phyloP scores from a whole-genome alignment of 2,113 vertebrate species.

The Nettapus auritus region DNA sequence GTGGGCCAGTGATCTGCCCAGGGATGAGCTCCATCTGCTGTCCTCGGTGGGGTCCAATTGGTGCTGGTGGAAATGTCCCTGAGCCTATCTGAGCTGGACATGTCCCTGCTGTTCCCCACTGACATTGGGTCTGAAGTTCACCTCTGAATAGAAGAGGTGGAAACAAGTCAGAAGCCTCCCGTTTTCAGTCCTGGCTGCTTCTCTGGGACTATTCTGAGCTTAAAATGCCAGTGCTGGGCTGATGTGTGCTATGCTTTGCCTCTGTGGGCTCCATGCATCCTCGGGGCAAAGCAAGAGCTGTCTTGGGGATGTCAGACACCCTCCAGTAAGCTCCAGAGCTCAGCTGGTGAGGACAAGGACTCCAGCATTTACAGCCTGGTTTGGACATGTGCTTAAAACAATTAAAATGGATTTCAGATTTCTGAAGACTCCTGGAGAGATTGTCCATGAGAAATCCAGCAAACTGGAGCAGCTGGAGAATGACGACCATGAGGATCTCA shows the following conservation, averaged over 20 bases:
- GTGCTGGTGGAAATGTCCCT: neutral
- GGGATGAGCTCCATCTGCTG: rapidly evolving
- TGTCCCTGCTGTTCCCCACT: neutral
- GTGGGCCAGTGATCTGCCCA: neutral
- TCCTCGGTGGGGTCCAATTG: neutral
- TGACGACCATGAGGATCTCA: constrained; percentile 72
- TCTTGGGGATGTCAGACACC: neutral
- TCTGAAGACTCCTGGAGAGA: constrained; percentile 85
- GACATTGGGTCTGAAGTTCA: neutral
- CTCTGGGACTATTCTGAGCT: neutral
- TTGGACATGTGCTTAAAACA: neutral
- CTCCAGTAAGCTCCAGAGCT: neutral
- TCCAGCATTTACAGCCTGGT: neutral
- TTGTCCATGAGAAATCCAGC: constrained; percentile 67
- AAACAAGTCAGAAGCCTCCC: neutral
- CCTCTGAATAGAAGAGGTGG: neutral
- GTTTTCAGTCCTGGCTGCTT: neutral
- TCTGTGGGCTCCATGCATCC: neutral
- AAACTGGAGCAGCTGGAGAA: constrained; percentile 64
- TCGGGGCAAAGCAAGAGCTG: neutral
- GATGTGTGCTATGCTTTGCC: neutral
- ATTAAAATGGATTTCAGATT: constrained; percentile 72
- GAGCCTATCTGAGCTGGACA: neutral
- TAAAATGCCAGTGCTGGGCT: neutral
- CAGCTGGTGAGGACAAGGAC: neutral